Evolutionary conservation across 2,888 invertebrate genomes (phyloP).

Genomic region (Mylabris sibirica): DNA sequence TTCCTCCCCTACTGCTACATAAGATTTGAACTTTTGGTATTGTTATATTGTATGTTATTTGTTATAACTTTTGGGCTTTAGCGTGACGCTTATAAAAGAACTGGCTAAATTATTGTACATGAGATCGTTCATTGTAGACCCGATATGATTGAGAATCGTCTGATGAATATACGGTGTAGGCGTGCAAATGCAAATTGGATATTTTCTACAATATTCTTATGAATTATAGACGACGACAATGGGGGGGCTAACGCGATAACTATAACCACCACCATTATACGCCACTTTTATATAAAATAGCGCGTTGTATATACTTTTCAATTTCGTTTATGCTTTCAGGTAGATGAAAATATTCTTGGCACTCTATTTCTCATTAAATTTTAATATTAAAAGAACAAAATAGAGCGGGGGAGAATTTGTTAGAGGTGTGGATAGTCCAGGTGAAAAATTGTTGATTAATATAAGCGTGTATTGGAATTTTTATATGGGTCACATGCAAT

Average conservation of each 20-base stretch:
- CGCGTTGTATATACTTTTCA: not conserved
- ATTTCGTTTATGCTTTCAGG: not conserved
- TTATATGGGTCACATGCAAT: slow-evolving; percentile 30
- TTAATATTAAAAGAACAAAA: not conserved
- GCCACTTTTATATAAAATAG: not conserved
- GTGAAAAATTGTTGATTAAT: slow-evolving; percentile 1
- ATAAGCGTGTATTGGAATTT: slow-evolving; percentile 6
- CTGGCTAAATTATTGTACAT: not conserved
- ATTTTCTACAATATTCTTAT: slow-evolving; percentile 29
- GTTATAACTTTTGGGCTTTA: not conserved
- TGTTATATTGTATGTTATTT: not conserved
- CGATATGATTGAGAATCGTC: not conserved
- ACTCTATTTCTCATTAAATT: not conserved
- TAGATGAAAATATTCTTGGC: not conserved
- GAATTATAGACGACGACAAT: slow-evolving; percentile 24
- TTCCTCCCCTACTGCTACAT: not conserved
- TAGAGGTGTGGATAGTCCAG: not conserved
- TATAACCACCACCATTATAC: not conserved
- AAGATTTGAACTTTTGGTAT: not conserved
- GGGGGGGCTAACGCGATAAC: slow-evolving; percentile 8
- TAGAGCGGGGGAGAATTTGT: not conserved
- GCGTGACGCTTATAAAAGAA: slow-evolving; percentile 1
- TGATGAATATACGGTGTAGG: slow-evolving; percentile 19
- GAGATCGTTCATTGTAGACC: not conserved
- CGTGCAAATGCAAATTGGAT: slow-evolving; percentile 35